Conservation (phyloP, 2,797 vertebrate species). For the Lutjanus campechanus region DNA sequence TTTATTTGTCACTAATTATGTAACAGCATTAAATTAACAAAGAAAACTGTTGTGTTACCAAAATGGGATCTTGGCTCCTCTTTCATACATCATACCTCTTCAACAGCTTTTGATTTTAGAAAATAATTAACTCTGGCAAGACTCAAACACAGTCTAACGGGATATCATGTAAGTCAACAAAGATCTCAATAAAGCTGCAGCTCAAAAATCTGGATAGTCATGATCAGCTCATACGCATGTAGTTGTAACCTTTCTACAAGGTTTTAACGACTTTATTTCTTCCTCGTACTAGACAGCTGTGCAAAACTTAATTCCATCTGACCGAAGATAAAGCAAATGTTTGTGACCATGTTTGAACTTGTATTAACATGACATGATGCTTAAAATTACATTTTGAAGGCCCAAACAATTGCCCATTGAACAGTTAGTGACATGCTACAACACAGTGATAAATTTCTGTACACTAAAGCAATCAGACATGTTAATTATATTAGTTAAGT, state of each 20-base stretch:
- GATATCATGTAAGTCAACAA: background rate
- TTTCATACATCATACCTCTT: background rate
- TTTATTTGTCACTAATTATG: background rate
- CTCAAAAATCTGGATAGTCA: background rate
- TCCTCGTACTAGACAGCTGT: background rate
- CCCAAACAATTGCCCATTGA: constrained; percentile 1
- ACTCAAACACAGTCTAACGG: background rate
- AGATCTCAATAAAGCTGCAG: background rate
- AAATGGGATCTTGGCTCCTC: background rate
- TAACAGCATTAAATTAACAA: background rate
- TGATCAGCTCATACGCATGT: background rate
- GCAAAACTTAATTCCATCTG: background rate
- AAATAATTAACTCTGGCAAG: background rate
- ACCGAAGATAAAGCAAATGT: background rate
- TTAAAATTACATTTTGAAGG: background rate
- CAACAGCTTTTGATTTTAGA: constrained; percentile 5
- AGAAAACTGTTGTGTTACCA: background rate
- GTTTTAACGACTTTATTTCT: constrained; percentile 11
- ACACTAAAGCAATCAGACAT: background rate
- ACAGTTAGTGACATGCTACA: background rate
- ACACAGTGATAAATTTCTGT: background rate
- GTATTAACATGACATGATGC: background rate
- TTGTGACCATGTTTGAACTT: background rate
- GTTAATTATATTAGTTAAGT: background rate
- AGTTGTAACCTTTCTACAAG: background rate